Percentiles rank a stretch among this genome's conserved stretches.
Evolutionary conservation across 1,140 invertebrate species (phyloP).

Genomic region (Riptortus pedestris): DNA sequence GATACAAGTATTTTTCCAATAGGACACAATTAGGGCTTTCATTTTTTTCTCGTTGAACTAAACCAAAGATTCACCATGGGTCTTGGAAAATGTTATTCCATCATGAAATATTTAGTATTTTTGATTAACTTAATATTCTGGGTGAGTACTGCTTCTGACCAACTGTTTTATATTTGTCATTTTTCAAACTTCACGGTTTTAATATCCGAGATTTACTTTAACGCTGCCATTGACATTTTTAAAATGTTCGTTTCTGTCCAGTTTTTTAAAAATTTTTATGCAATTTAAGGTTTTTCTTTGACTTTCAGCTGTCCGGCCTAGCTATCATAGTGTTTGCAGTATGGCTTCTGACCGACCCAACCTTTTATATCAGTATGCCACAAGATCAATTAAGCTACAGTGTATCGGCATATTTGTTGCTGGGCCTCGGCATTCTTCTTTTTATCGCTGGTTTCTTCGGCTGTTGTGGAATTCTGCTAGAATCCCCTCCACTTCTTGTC

Average conservation of each 20-base stretch:
- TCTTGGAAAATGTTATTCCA: slow-evolving; percentile 52
- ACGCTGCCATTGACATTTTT: not conserved
- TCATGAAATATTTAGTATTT: slow-evolving; percentile 57
- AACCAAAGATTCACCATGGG: slow-evolving; percentile 46
- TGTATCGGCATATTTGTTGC: slow-evolving; percentile 60
- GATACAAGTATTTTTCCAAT: too few relatives aligned
- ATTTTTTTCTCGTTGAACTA: too few relatives aligned
- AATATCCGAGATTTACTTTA: too few relatives aligned
- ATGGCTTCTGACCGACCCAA: slow-evolving; percentile 67
- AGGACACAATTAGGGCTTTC: too few relatives aligned
- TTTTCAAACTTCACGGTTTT: not conserved
- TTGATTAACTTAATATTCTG: slow-evolving; percentile 59
- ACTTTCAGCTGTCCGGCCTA: slow-evolving; percentile 58
- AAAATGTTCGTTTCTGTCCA: slow-evolving; percentile 33
- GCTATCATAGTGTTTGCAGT: slow-evolving; percentile 52
- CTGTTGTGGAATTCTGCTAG: slow-evolving; percentile 77
- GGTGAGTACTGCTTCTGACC: slow-evolving; percentile 40
- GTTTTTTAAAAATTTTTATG: not conserved
- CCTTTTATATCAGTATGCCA: slow-evolving; percentile 57
- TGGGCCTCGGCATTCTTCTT: slow-evolving; percentile 67
- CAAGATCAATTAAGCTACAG: slow-evolving; percentile 57
- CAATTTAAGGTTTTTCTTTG: not conserved
- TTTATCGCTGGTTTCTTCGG: slow-evolving; percentile 79
- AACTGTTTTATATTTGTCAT: not conserved
- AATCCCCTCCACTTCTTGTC: slow-evolving; percentile 77